Percentiles rank a stretch among this genome's conserved stretches.
These are phyloP conservation scores for Lampris incognitus DNA, from an alignment of 2,113 vertebrate species.

Conservation along the genomic window DNA sequence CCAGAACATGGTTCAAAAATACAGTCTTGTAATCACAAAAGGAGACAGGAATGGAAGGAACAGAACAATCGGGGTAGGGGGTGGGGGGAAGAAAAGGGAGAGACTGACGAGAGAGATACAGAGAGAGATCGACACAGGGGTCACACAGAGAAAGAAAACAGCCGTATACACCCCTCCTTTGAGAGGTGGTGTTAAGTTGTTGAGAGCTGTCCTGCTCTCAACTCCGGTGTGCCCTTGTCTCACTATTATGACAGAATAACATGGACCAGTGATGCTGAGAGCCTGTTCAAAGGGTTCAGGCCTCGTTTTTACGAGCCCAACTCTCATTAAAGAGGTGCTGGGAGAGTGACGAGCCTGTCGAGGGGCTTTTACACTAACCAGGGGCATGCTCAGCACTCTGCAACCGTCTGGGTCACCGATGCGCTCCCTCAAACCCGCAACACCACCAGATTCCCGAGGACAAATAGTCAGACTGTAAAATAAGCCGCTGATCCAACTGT, in stretches of 20 bases:
- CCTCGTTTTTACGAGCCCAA: conserved; percentile 56
- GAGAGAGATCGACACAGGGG: conserved; percentile 13
- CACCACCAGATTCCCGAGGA: conserved; percentile 5
- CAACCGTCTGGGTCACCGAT: conserved; percentile 56
- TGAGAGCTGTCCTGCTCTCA: conserved; percentile 44
- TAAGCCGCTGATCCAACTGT: no score
- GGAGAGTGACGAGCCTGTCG: conserved; percentile 63
- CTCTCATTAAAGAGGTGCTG: conserved; percentile 75
- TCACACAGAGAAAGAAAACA: conserved; percentile 53
- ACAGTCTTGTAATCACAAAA: conserved; percentile 42
- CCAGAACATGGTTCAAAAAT: conserved; percentile 32
- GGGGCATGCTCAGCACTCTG: conserved; percentile 32
- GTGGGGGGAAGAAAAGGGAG: not conserved
- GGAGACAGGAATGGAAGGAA: conserved; percentile 12
- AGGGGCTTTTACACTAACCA: conserved; percentile 50
- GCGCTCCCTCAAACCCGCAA: conserved; percentile 35
- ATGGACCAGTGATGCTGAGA: conserved; percentile 49
- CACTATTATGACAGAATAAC: conserved; percentile 51
- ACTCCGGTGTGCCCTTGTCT: conserved; percentile 15
- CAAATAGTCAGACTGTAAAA: not conserved
- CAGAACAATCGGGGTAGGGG: not conserved
- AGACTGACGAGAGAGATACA: not conserved
- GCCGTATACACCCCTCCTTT: conserved; percentile 21
- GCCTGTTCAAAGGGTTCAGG: conserved; percentile 62
- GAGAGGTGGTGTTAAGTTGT: conserved; percentile 63